phyloP scores from a whole-genome alignment of 2,888 invertebrate genomes.

The Callyntrura sp. region DNA sequence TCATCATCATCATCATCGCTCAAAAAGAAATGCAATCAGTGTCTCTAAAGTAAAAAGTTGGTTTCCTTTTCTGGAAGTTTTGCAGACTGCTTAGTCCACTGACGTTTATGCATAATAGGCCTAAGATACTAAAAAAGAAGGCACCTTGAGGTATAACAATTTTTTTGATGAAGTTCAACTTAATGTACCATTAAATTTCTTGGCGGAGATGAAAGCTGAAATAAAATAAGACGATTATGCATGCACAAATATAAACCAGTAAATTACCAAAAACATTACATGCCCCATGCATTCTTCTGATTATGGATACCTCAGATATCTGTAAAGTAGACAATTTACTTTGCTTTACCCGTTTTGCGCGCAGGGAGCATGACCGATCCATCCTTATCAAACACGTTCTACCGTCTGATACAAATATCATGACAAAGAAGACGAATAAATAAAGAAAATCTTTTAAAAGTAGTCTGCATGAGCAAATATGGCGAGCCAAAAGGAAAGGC shows the following conservation, averaged over 20 bases:
- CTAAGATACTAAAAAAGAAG: no score
- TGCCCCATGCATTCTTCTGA: not conserved
- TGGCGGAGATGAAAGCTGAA: slow-evolving; percentile 33
- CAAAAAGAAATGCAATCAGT: slow-evolving; percentile 58
- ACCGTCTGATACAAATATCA: not conserved
- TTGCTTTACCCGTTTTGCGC: not conserved
- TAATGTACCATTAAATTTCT: slow-evolving; percentile 16
- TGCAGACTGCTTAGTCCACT: not conserved
- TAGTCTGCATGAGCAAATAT: no score
- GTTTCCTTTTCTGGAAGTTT: slow-evolving; percentile 56
- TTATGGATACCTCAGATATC: no score
- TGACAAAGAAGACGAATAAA: not conserved
- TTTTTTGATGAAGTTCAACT: slow-evolving; percentile 5
- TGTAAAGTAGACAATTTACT: slow-evolving; percentile 10
- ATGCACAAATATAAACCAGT: slow-evolving; percentile 70
- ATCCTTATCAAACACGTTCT: no score
- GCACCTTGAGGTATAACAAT: no score
- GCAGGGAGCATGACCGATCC: no score
- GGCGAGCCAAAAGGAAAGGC: slow-evolving; percentile 6
- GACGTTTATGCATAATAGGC: slow-evolving; percentile 12
- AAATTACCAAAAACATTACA: slow-evolving; percentile 48
- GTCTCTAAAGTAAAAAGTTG: slow-evolving; percentile 7
- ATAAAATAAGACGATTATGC: slow-evolving; percentile 54
- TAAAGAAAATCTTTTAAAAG: no score
- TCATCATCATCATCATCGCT: slow-evolving; percentile 33